Conservation (phyloP, 2,888 invertebrate genomes). For the Drosophila monieri region DNA sequence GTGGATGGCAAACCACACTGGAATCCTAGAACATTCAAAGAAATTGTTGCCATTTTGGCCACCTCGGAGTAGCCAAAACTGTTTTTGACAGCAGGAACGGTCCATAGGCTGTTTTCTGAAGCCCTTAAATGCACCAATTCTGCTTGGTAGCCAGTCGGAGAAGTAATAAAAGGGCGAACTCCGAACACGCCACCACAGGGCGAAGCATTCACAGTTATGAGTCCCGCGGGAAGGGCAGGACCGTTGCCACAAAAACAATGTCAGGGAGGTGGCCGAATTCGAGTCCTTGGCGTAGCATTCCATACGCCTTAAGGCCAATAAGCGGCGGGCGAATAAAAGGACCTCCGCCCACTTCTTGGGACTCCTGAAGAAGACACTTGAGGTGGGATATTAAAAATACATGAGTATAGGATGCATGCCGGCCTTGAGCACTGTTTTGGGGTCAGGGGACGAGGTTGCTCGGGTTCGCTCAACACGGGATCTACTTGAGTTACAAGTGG, state of each 20-base stretch:
- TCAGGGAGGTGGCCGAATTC: slow-evolving; percentile 31
- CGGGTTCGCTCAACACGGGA: slow-evolving; percentile 16
- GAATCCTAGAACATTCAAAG: neutral
- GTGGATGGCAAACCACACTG: slow-evolving; percentile 8
- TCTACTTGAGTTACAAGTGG: slow-evolving; percentile 76
- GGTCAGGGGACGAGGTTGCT: slow-evolving; percentile 9
- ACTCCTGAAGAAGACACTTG: slow-evolving; percentile 69
- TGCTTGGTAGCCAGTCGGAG: slow-evolving; percentile 17
- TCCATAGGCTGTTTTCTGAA: slow-evolving; percentile 54
- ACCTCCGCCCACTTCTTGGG: slow-evolving; percentile 27
- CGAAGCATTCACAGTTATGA: slow-evolving; percentile 71
- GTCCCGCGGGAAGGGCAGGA: slow-evolving; percentile 64
- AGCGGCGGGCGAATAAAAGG: slow-evolving; percentile 62
- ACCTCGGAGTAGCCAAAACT: neutral
- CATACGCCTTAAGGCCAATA: slow-evolving; percentile 76
- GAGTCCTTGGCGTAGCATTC: slow-evolving; percentile 47
- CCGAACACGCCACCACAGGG: slow-evolving; percentile 46
- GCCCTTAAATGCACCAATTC: slow-evolving; percentile 68
- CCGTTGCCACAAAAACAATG: slow-evolving; percentile 26
- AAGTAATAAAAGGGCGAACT: slow-evolving; percentile 10
- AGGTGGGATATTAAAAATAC: slow-evolving; percentile 79
- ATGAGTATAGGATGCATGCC: slow-evolving; percentile 54
- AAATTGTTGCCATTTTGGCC: slow-evolving; percentile 1
- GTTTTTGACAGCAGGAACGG: slow-evolving; percentile 35
- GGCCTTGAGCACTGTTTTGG: slow-evolving; percentile 25